Base-by-base conservation (phyloP, 2,113 vertebrate species). In the Natator depressus region DNA sequence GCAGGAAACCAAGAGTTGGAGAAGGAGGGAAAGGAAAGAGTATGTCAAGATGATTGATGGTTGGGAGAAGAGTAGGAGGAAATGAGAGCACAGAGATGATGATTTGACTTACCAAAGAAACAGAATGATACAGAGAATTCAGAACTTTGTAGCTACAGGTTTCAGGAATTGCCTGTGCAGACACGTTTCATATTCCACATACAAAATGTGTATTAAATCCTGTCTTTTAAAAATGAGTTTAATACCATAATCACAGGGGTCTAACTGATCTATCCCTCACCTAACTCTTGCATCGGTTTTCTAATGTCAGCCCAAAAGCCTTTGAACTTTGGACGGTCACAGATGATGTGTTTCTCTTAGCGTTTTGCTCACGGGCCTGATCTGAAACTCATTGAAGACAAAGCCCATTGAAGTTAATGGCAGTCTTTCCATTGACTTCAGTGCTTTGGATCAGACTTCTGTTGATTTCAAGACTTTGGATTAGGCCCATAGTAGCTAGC, bases 1-100 rank as follows among this genome's bases (percentile, higher is more conserved):
- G 90, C 93, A 95, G 96, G 95, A 96, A 97, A 90, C 95, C 96
- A 94, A 88, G 93, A 42, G 79, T 95, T 95, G 96, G 95, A 97
- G 91, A 95, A 95, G 86, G 88, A 93, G 96, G 83, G 92, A 79
- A 91, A 86, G 94, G 25, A 59, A 89, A 93, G 92, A 69, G 17
- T n/a, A 9, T n/a, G 62, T n/a, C 62, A 72, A 72, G 65, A 22
- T 72, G 35, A 72, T 72, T 38, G n/a, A 90, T 81, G 93, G 53
- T 42, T 96, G 95, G 88, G 85, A 95, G 90, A 96, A 38, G 91
- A 95, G 92, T 82, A 75, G 93, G 95, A 96, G 96, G 94, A 89
- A 88, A 96, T 89, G 95, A 97, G 95, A 88, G 90, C 85, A 79
- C 89, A 91, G 95, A 96, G 93, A 94, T 96, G 94, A 89, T 93